These are phyloP conservation scores for Phocoena sinus DNA, from an alignment of 2,113 vertebrate species.

Conservation along the genomic window DNA sequence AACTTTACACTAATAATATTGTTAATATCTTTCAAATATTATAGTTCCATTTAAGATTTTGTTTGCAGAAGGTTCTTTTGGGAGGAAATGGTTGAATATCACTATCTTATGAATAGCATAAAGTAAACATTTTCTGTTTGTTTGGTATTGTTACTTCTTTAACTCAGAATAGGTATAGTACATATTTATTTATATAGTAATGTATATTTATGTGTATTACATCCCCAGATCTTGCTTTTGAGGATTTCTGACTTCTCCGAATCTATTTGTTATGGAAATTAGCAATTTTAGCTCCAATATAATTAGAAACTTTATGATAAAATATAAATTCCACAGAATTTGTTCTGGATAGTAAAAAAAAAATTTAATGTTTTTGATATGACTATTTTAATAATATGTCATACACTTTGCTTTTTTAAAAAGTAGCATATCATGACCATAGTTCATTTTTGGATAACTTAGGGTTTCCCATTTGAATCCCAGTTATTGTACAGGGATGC, in stretches of 20 bases:
- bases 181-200: neutral
- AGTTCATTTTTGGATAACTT: neutral
- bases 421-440: neutral
- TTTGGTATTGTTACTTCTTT: neutral
- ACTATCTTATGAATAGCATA: neutral
- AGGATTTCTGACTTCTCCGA: neutral
- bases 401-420: neutral
- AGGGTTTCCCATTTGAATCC: neutral
- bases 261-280: neutral
- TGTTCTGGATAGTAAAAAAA: neutral
- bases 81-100: neutral
- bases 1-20: neutral
- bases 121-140: neutral
- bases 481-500: neutral
- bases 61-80: neutral
- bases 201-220: neutral
- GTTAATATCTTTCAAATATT: neutral
- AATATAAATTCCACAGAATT: neutral
- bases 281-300: neutral
- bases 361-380: neutral
- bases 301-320: neutral
- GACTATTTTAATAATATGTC: neutral
- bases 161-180: neutral
- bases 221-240: neutral
- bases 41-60: neutral